Percentiles rank a stretch among this genome's conserved stretches.
Conservation (phyloP, 2,113 vertebrate species). For the Microtus richardsoni region DNA sequence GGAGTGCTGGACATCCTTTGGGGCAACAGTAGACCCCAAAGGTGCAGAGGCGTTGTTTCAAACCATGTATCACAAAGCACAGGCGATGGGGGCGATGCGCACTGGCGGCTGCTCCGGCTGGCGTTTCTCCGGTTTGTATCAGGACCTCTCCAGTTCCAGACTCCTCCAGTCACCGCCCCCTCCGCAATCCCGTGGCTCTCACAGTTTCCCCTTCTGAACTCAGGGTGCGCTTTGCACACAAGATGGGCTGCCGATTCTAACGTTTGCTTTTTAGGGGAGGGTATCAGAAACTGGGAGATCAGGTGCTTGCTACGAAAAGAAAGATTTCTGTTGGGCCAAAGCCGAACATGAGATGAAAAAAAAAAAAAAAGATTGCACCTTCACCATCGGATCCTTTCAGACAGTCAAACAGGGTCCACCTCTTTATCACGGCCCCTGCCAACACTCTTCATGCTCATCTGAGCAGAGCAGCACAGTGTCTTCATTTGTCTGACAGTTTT, state of each 20-base stretch:
- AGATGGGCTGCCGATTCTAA: slow-evolving; percentile 25
- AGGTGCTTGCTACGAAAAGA: slow-evolving; percentile 43
- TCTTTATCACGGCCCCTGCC: background rate
- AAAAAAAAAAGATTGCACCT: background rate
- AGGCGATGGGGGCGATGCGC: background rate
- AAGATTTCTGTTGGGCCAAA: slow-evolving; percentile 39
- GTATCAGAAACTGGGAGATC: slow-evolving; percentile 17
- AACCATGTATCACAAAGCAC: background rate
- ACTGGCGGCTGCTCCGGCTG: background rate
- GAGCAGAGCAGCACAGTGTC: background rate
- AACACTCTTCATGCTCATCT: background rate
- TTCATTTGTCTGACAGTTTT: background rate
- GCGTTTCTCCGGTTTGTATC: background rate
- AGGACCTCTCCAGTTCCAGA: background rate
- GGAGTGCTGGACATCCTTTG: background rate
- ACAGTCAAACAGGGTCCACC: background rate
- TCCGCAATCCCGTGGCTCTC: background rate
- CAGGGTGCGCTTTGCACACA: background rate
- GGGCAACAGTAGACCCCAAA: background rate
- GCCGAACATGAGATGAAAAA: slow-evolving; percentile 14
- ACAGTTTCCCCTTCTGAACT: background rate
- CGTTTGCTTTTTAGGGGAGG: slow-evolving; percentile 45
- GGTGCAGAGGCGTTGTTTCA: background rate
- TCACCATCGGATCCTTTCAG: background rate
- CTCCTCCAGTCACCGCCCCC: background rate